These are phyloP conservation scores for Anhinga anhinga DNA, from an alignment of 2,113 vertebrate genomes.

Conservation along the genomic window DNA sequence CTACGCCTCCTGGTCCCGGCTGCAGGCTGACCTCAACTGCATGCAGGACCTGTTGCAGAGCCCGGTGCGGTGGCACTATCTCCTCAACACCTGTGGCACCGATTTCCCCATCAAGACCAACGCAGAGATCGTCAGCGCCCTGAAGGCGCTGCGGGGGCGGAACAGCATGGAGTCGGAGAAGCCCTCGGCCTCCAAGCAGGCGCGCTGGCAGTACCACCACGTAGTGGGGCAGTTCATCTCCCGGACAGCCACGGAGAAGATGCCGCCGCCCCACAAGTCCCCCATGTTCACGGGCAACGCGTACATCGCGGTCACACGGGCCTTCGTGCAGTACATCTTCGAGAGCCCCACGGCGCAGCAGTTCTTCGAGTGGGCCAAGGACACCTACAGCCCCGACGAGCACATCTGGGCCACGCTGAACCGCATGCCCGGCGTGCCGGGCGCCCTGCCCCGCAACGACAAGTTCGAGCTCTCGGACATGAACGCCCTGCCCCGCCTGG, in stretches of 20 bases:
- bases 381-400: slow-evolving; percentile 92
- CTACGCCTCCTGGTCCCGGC: slow-evolving; percentile 88
- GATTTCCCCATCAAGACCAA: slow-evolving; percentile 97
- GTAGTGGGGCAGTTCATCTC: not conserved
- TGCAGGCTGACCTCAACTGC: slow-evolving; percentile 94
- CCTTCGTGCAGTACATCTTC: slow-evolving; percentile 81
- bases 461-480: slow-evolving; percentile 87
- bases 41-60: slow-evolving; percentile 85
- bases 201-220: slow-evolving; percentile 80
- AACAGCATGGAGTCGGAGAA: slow-evolving; percentile 88
- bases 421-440: slow-evolving; percentile 81
- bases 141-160: slow-evolving; percentile 79
- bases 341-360: slow-evolving; percentile 42
- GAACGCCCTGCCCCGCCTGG: slow-evolving; percentile 79
- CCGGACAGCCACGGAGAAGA: slow-evolving; percentile 39
- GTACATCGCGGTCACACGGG: slow-evolving; percentile 81
- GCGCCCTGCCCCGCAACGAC: slow-evolving; percentile 65
- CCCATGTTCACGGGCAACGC: slow-evolving; percentile 88
- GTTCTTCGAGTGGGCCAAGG: slow-evolving; percentile 87
- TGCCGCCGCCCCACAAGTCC: slow-evolving; percentile 73
- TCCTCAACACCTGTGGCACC: slow-evolving; percentile 90
- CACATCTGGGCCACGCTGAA: slow-evolving; percentile 92
- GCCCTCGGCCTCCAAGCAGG: slow-evolving; percentile 61
- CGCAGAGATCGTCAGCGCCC: slow-evolving; percentile 76
- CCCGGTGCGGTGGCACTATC: slow-evolving; percentile 80